A percentile compares a stretch with the other conserved stretches of the same genome.
Conservation (phyloP, 2,888 invertebrate species). For the Drosophila picticornis region DNA sequence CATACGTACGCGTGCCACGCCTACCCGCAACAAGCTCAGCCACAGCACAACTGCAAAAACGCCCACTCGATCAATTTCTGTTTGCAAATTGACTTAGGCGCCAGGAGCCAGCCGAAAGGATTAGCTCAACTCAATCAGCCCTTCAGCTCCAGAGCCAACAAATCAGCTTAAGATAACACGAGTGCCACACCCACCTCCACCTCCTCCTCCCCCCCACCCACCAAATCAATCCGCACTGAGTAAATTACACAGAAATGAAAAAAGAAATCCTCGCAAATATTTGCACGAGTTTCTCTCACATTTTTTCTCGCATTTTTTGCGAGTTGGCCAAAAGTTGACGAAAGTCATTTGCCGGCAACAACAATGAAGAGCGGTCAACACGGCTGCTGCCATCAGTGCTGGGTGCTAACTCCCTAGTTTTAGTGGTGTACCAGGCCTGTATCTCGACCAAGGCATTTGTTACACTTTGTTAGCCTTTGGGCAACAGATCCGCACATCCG, state of each 20-base stretch:
- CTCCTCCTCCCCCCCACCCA: no score
- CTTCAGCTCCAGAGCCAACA: conserved; percentile 56
- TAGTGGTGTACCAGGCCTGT: not conserved
- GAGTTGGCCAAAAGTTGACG: conserved; percentile 60
- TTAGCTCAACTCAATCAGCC: conserved; percentile 58
- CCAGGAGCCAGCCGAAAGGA: conserved; percentile 36
- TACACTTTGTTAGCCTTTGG: conserved; percentile 77
- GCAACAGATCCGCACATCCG: conserved; percentile 43
- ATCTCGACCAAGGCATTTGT: conserved; percentile 69
- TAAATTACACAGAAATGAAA: conserved; percentile 7
- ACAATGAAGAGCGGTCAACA: conserved; percentile 13
- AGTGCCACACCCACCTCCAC: not conserved
- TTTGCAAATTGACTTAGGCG: conserved; percentile 46
- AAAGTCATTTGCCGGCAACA: conserved; percentile 75
- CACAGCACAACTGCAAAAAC: not conserved
- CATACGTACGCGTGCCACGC: conserved; percentile 18
- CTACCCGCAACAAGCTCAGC: not conserved
- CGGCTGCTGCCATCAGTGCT: conserved; percentile 14
- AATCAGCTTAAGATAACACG: conserved; percentile 79
- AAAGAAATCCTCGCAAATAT: conserved; percentile 50
- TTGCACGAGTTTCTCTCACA: conserved; percentile 33
- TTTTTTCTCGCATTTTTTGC: not conserved
- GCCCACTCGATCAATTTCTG: conserved; percentile 25
- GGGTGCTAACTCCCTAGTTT: conserved; percentile 14
- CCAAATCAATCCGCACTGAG: not conserved